Evolutionary conservation across 2,888 invertebrate species (phyloP).

Genomic region (Monoplex corrugatus): DNA sequence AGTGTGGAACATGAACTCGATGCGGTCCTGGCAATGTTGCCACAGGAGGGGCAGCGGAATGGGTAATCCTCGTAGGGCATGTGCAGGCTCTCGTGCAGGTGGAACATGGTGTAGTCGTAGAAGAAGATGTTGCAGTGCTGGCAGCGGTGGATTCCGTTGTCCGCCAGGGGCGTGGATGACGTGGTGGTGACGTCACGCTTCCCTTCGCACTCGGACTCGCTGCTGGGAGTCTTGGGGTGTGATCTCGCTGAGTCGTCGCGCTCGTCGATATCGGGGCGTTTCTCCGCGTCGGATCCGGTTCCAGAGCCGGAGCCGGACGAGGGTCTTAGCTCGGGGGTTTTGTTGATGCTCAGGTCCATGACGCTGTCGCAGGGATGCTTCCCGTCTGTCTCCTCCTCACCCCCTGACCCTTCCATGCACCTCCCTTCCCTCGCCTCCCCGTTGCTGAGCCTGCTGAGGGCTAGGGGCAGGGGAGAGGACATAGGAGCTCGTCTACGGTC

Average conservation of each 20-base stretch:
- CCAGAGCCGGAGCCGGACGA: conserved; percentile 56
- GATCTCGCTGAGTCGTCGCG: neutral
- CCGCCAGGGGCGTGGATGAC: conserved; percentile 69
- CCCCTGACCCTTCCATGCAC: no score
- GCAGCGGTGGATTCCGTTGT: conserved; percentile 76
- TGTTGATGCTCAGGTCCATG: conserved; percentile 75
- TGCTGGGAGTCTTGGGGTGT: conserved; percentile 61
- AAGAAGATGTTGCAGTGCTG: conserved; percentile 76
- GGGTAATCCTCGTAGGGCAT: conserved; percentile 74
- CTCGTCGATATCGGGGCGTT: neutral
- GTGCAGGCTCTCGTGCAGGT: conserved; percentile 76
- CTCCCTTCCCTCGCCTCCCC: neutral
- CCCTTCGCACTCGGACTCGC: conserved; percentile 72
- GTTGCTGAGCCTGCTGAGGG: conserved; percentile 27
- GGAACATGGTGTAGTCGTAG: conserved; percentile 77
- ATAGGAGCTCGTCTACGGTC: neutral
- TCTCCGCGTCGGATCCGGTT: conserved; percentile 43
- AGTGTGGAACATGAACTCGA: conserved; percentile 78
- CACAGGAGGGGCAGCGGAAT: conserved; percentile 75
- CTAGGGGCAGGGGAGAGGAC: conserved; percentile 54
- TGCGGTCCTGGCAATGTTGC: conserved; percentile 76
- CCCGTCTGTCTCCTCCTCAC: neutral
- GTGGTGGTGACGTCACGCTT: conserved; percentile 74
- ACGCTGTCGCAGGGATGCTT: conserved; percentile 64
- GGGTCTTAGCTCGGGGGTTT: conserved; percentile 59